phyloP scores from a whole-genome alignment of 2,888 invertebrate genomes.

The Pammene fasciana region DNA sequence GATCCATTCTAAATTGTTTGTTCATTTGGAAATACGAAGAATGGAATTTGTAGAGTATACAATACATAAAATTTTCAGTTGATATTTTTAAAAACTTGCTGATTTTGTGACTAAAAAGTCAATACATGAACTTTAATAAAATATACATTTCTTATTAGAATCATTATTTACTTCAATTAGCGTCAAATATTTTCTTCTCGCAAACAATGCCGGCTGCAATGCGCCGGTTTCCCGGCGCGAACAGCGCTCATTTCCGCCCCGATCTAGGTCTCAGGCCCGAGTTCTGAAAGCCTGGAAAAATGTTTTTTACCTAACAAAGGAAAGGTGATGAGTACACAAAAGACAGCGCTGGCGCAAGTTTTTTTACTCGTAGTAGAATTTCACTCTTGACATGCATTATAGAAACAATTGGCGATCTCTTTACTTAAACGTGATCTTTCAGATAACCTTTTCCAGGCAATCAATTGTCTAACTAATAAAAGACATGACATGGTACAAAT shows the following conservation, averaged over 20 bases:
- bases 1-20: not conserved
- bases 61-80: not conserved
- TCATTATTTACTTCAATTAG: not conserved
- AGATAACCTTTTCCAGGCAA: not conserved
- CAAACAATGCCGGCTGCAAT: conserved; percentile 24
- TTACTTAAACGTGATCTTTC: no score
- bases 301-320: conserved; percentile 1
- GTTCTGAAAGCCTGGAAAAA: conserved; percentile 7
- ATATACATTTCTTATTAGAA: not conserved
- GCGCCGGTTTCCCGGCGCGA: conserved; percentile 17
- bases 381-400: no score
- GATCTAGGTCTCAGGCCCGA: conserved; percentile 29
- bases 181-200: conserved; percentile 17
- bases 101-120: no score
- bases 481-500: not conserved
- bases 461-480: not conserved
- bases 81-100: no score
- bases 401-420: no score
- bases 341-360: not conserved
- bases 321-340: conserved; percentile 4
- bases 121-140: no score
- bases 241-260: conserved; percentile 32
- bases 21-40: not conserved
- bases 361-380: no score
- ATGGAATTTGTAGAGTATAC: not conserved